phyloP scores from a whole-genome alignment of 1,140 invertebrate genomes.

The Macrobrachium rosenbergii region DNA sequence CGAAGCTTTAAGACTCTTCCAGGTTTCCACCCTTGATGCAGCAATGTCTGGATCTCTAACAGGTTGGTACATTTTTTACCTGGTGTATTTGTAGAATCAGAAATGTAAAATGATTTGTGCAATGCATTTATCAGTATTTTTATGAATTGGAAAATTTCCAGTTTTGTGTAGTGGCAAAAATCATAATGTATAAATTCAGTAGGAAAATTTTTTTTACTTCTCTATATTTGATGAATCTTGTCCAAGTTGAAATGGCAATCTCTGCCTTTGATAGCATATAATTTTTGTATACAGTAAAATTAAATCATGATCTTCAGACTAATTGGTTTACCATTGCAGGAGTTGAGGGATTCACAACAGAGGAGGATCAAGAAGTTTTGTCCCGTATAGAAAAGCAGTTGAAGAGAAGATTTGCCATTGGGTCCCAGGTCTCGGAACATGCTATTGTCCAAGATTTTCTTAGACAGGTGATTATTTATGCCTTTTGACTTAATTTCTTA shows the following conservation, averaged over 20 bases:
- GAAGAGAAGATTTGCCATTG: constrained; percentile 94
- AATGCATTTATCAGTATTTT: too few species aligned
- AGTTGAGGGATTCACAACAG: constrained; percentile 96
- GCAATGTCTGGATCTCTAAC: constrained; percentile 92
- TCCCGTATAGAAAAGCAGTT: constrained; percentile 93
- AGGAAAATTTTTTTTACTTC: too few species aligned
- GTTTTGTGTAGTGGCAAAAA: too few species aligned
- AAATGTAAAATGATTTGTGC: background rate
- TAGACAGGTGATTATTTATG: constrained; percentile 76
- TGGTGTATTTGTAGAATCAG: background rate
- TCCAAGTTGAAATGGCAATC: too few species aligned
- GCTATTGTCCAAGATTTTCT: constrained; percentile 95
- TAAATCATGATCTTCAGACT: background rate
- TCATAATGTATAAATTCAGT: too few species aligned
- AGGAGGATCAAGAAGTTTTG: constrained; percentile 93
- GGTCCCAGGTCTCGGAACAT: constrained; percentile 95
- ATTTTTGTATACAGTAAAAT: background rate
- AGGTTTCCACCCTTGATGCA: constrained; percentile 97
- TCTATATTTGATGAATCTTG: too few species aligned
- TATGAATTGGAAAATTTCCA: too few species aligned
- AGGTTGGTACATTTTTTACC: constrained; percentile 34
- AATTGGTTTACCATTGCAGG: constrained; percentile 74
- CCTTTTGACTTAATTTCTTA: background rate
- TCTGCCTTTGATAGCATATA: background rate
- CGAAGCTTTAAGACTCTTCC: constrained; percentile 98